Conservation (phyloP, 2,797 vertebrate species). For the Pangasius larnaudii region DNA sequence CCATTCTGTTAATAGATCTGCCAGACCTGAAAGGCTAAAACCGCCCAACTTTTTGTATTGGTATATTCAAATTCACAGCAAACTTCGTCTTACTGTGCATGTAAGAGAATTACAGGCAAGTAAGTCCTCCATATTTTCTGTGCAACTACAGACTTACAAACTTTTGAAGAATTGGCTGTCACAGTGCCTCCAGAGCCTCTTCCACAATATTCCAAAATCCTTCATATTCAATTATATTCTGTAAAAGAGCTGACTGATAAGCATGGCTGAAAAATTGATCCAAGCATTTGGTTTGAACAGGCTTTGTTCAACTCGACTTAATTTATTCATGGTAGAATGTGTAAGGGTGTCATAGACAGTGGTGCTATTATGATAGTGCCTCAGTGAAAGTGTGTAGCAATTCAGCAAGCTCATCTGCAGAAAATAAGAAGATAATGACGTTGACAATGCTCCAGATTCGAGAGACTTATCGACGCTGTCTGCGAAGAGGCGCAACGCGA, state of each 20-base stretch:
- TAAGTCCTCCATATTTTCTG: slow-evolving; percentile 14
- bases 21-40: slow-evolving; percentile 38
- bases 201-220: slow-evolving; percentile 9
- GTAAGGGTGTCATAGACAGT: slow-evolving; percentile 15
- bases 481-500: slow-evolving; percentile 26
- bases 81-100: not conserved
- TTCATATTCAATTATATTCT: slow-evolving; percentile 51
- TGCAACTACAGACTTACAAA: slow-evolving; percentile 6
- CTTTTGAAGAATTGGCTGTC: slow-evolving; percentile 35
- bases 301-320: slow-evolving; percentile 38
- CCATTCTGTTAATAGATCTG: slow-evolving; percentile 48
- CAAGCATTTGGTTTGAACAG: slow-evolving; percentile 40
- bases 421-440: slow-evolving; percentile 40
- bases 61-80: slow-evolving; percentile 7
- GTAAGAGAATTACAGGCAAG: not conserved
- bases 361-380: not conserved
- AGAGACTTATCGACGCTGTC: slow-evolving; percentile 6
- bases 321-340: slow-evolving; percentile 38
- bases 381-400: slow-evolving; percentile 22
- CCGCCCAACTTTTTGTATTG: slow-evolving; percentile 15
- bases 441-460: slow-evolving; percentile 32
- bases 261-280: slow-evolving; percentile 47
- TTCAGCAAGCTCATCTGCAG: slow-evolving; percentile 48
- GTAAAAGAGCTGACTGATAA: slow-evolving; percentile 45
- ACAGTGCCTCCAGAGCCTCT: slow-evolving; percentile 16